These are phyloP conservation scores for Phoxinus dragarum DNA, from an alignment of 2,797 vertebrate genomes.

Conservation along the genomic window DNA sequence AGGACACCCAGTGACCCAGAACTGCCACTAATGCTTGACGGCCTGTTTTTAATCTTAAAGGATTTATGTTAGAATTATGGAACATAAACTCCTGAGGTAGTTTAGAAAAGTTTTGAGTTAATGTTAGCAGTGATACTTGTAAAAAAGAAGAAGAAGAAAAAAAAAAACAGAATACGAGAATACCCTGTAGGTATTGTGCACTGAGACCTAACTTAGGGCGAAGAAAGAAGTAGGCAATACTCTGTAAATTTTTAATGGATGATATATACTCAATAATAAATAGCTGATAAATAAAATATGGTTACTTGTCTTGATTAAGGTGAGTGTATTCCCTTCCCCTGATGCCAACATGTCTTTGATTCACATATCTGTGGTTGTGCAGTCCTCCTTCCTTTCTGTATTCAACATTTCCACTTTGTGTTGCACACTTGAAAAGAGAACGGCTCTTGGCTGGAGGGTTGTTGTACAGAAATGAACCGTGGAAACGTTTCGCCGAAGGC, in stretches of 20 bases:
- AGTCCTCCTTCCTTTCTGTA: constrained; percentile 70
- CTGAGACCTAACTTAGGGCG: constrained; percentile 68
- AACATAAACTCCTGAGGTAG: constrained; percentile 59
- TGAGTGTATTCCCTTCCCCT: constrained; percentile 73
- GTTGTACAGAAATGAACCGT: constrained; percentile 71
- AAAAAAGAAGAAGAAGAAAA: not conserved
- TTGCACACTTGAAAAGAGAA: constrained; percentile 73
- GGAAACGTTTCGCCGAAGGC: constrained; percentile 76
- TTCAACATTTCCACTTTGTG: constrained; percentile 79
- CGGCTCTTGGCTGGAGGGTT: constrained; percentile 73
- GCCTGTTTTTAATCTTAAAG: constrained; percentile 41
- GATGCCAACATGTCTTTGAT: constrained; percentile 74
- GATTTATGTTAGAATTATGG: constrained; percentile 70
- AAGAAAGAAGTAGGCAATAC: constrained; percentile 70
- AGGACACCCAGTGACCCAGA: constrained; percentile 30
- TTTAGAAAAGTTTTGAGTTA: constrained; percentile 68
- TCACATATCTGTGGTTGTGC: constrained; percentile 68
- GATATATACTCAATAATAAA: constrained; percentile 80
- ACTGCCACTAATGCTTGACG: not conserved
- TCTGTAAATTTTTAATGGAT: constrained; percentile 73
- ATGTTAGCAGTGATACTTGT: constrained; percentile 68
- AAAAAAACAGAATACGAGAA: constrained; percentile 61
- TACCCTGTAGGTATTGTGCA: constrained; percentile 66
- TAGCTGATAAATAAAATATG: constrained; percentile 76
- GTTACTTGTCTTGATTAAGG: constrained; percentile 78